Base-by-base conservation (phyloP, 2,888 invertebrate genomes). In the Helleia helle region DNA sequence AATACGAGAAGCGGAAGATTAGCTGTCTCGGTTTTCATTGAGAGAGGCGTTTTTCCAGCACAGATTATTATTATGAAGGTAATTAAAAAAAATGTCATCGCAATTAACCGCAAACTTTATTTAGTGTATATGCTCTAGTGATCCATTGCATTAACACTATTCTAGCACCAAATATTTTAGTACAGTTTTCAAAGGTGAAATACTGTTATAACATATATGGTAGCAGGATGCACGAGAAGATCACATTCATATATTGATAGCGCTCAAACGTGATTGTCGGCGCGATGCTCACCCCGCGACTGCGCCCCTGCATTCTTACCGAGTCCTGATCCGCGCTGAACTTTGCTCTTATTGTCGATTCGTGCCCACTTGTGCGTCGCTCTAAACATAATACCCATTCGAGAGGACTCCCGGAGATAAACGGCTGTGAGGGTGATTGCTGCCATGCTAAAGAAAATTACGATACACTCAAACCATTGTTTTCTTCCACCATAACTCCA, bases 261-360 rank as follows among this genome's bases (percentile, higher is more conserved):
- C 27, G 68, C 65, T 67, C 63, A 69, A 77, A 73, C 77, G 77
- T 79, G 79, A 76, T 76, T 71, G 34, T 72, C 69, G 67, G 63
- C 71, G 62, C 51, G 60, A 60, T 46, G 45, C 44, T 47, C 49
- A 58, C 60, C 62, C 60, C 65, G 59, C 67, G 67, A 61, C 68
- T 68, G 65, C 70, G 63, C 68, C 72, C 71, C 62, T 58, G 67
- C 80, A 83, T 83, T 81, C 79, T 77, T 74, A 65, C 63, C 55
- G 65, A 73, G 77, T 79, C 79, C 81, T 77, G 76, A 79, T 75
- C 81, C 68, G 63, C 59, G 71, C 68, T 83, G 81, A 81, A 80
- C 83, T 83, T 81, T 84, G 80, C 74, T 80, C 83, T 83, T 79
- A 81, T 80, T 83, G 81, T 79, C 79, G 76, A 76, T 73, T 80